Evolutionary conservation across 2,113 vertebrate species (phyloP).

Genomic region (Syrmaticus mikado): DNA sequence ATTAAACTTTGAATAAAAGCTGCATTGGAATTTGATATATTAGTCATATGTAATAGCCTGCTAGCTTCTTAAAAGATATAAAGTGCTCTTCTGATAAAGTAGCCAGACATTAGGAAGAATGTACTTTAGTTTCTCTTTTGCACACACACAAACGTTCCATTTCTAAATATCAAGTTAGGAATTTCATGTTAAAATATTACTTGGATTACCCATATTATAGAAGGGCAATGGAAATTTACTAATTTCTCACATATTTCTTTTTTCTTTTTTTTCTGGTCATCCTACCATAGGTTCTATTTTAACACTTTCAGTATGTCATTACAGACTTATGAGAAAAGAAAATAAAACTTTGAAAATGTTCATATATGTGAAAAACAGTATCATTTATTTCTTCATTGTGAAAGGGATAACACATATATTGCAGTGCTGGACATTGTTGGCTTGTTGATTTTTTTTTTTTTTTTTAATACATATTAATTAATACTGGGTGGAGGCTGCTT

Average conservation of each 20-base stretch:
- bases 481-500: background rate
- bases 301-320: background rate
- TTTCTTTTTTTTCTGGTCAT: background rate
- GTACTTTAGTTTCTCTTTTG: background rate
- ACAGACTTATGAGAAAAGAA: background rate
- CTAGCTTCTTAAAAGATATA: background rate
- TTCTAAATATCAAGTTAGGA: background rate
- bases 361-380: background rate
- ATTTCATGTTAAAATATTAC: background rate
- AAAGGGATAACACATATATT: background rate
- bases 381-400: background rate
- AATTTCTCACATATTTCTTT: background rate
- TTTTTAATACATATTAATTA: background rate
- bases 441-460: background rate
- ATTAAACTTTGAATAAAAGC: slow-evolving; percentile 32
- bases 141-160: background rate
- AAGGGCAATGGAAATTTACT: background rate
- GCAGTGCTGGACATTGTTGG: background rate
- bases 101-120: background rate
- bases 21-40: slow-evolving; percentile 31
- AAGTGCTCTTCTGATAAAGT: slow-evolving; percentile 17
- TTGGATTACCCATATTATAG: background rate
- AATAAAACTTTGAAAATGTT: background rate
- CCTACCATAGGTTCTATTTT: background rate
- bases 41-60: slow-evolving; percentile 22